phyloP scores from a whole-genome alignment of 1,140 invertebrate species.

The Nilaparvata lugens region DNA sequence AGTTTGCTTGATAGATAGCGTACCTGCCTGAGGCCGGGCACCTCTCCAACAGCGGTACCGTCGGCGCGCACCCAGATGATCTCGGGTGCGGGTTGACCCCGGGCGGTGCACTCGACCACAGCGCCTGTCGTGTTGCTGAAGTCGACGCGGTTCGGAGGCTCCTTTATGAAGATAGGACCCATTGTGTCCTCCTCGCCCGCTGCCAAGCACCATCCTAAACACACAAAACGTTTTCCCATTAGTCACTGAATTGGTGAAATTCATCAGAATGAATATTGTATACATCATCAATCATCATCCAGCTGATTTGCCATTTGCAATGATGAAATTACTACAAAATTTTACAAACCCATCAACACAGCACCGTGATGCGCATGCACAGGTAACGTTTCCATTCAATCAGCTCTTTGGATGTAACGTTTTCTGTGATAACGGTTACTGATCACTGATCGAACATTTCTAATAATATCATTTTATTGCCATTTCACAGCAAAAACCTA shows the following conservation, averaged over 20 bases:
- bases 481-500: too few relatives aligned
- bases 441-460: too few relatives aligned
- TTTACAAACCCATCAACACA: not conserved
- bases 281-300: not conserved
- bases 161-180: slow-evolving; percentile 84
- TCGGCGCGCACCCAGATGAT: slow-evolving; percentile 85
- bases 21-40: slow-evolving; percentile 77
- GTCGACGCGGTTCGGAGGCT: slow-evolving; percentile 82
- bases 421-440: too few relatives aligned
- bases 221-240: not conserved
- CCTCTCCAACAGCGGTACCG: slow-evolving; percentile 78
- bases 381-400: too few relatives aligned
- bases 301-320: not conserved
- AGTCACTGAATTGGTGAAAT: not conserved
- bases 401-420: too few relatives aligned
- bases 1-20: not conserved
- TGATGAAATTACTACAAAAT: not conserved
- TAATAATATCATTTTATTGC: too few relatives aligned
- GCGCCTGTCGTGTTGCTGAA: slow-evolving; percentile 92
- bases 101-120: slow-evolving; percentile 83
- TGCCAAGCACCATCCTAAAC: slow-evolving; percentile 17
- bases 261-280: not conserved
- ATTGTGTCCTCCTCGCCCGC: slow-evolving; percentile 57
- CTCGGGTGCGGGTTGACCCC: slow-evolving; percentile 80
- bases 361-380: too few relatives aligned